phyloP scores from a whole-genome alignment of 1,140 invertebrate species.

The Caenorhabditis latens region DNA sequence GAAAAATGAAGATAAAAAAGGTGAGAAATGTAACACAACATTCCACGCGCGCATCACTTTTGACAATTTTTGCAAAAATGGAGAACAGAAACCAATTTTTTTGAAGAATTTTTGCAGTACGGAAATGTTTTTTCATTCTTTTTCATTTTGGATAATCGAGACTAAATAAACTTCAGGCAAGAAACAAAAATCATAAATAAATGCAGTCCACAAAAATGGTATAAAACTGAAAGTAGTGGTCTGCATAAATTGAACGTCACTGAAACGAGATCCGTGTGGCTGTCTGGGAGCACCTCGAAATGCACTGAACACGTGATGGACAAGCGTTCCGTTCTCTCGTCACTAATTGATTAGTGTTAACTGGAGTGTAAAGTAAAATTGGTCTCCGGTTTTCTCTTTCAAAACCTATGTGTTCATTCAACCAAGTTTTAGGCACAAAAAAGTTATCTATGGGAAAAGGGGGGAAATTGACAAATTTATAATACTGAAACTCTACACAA shows the following conservation, averaged over 20 bases:
- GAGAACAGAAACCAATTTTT: too few species aligned
- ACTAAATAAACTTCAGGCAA: too few species aligned
- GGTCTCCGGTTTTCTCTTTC: neutral
- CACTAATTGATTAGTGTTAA: constrained; percentile 33
- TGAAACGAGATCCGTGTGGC: neutral
- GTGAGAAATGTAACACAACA: constrained; percentile 39
- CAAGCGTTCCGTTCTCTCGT: constrained; percentile 8
- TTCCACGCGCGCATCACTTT: constrained; percentile 14
- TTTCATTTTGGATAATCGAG: too few species aligned
- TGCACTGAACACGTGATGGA: constrained; percentile 26
- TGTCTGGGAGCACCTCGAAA: neutral
- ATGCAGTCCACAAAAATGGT: too few species aligned
- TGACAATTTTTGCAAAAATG: neutral
- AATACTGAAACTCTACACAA: neutral
- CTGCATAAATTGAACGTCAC: neutral
- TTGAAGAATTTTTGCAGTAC: too few species aligned
- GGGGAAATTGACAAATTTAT: neutral
- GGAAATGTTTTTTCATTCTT: too few species aligned
- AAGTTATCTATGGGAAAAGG: neutral
- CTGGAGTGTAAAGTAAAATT: neutral
- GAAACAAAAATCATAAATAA: too few species aligned
- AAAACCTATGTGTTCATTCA: neutral
- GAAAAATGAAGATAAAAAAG: constrained; percentile 1
- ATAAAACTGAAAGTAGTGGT: too few species aligned
- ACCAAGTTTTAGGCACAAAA: neutral